Evolutionary conservation across 2,113 vertebrate genomes (phyloP), one percentile per base, ranked within the genome.

Genomic region (Chrysochloris asiatica): DNA sequence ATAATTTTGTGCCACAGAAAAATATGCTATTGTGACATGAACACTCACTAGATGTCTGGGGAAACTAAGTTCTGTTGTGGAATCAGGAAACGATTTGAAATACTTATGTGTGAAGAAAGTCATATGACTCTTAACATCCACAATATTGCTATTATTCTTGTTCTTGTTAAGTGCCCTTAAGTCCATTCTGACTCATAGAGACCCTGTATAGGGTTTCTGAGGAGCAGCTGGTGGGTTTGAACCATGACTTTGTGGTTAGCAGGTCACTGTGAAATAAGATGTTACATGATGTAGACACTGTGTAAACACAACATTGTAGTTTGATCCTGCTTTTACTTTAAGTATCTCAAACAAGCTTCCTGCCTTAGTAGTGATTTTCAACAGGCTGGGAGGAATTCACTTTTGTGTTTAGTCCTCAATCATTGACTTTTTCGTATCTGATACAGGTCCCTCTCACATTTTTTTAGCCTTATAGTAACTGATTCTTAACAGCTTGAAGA

Each of bases 31-130:
- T 73, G 33, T 94, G 89, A 93, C 33, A 72, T 33, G 71, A 86
- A 76, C 16, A 33, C 47, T 83, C 72, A 80, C 75, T 90, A 91
- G 79, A 86, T 69, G 30, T 73, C 50, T 47, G 11, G 36, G 50
- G 36, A 21, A 8, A 50, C 9, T 8, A 50, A 21, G 21, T 50
- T 90, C 61, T 41, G 33, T 12, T 69, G 24, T 63, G 13, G 61
- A 75, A 87, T 91, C 73, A 50, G 4, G 33, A 86, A 86, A 47
- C 48, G 83, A 89, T 73, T 52, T 54, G 73, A 91, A 91, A 75
- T 63, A 48, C 1, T 81, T 30, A 41, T 0, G 28, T 94, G 81
- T 78, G 24, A 56, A 47, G 43, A 33, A 4, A 54, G 52, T 54
- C 30, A 30, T 30, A 30, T 19, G 26, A 33, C 30, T 2, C 61